Base-by-base conservation (phyloP, 2,797 vertebrate genomes). In the Typhlichthys eigenmanni region DNA sequence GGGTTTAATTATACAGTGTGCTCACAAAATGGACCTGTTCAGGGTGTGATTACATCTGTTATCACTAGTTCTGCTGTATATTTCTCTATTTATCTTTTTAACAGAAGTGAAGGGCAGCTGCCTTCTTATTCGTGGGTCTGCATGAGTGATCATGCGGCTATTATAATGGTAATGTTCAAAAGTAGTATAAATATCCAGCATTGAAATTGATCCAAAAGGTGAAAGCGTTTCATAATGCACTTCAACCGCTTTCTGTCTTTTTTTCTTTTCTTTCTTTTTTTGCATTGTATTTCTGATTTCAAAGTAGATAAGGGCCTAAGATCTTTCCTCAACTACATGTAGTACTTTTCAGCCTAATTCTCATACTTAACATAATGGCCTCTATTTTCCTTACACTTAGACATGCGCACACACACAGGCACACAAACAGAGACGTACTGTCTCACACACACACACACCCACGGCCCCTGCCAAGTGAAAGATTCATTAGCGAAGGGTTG, bases 401-500 rank as follows among this genome's bases (percentile, higher is more conserved):
- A 55, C 17, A 45, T 16, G 19, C 24, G 24, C 48, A 52, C 60
- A 13, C 34, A 19, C 65, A 50, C 29, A 55, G 16, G 17, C 65
- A 38, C 46, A 60, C 13, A 50, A 8, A 12, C 45, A 47, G 11
- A 58, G 38, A 11, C 10, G 11, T 5, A 13, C 11, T 46, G 12
- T 8, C 24, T 16, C 16, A 12, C 38, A 66, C 57, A 61, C 17
- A 38, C 57, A 61, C 32, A 60, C 67, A 63, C 19, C 57, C 38
- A 60, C 32, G 29, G 60, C 46, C 66, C 58, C 68, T 64, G 59
- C 54, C 79, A 76, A 62, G 69, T 87, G 80, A 89, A 88, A 88
- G 73, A 89, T 88, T 90, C 73, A 90, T 90, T 85, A 85, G 76
- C 17, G 19, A 43, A 50, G 85, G 69, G 80, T 87, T 88, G 89